Conservation (phyloP, 2,113 vertebrate species). For the Loxodonta africana region DNA sequence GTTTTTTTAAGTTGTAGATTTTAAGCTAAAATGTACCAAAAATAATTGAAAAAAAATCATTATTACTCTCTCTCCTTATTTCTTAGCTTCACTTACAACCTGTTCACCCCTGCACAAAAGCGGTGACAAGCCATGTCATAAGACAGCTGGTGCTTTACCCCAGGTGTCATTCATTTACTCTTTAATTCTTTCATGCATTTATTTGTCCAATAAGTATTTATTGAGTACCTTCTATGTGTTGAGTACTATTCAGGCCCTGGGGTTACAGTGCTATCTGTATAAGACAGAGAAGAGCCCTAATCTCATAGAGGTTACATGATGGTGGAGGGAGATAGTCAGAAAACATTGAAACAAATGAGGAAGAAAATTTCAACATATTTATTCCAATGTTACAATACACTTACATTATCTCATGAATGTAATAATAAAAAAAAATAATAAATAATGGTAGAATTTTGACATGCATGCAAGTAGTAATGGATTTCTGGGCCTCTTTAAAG, state of each 20-base stretch:
- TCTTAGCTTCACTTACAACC: neutral
- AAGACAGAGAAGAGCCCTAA: neutral
- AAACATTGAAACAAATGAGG: neutral
- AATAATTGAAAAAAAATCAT: neutral
- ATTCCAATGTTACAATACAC: neutral
- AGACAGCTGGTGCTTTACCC: neutral
- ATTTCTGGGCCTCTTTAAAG: neutral
- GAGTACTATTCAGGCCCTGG: neutral
- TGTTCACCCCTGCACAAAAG: neutral
- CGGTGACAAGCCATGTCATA: too few relatives aligned
- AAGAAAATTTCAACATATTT: neutral
- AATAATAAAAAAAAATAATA: constrained; percentile 9
- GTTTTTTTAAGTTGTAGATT: too few relatives aligned
- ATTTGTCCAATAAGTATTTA: too few relatives aligned
- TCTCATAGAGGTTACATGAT: neutral
- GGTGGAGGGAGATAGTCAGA: neutral
- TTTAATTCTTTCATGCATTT: neutral
- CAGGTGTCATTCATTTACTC: neutral
- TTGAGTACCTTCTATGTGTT: too few relatives aligned
- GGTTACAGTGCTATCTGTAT: neutral
- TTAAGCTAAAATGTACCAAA: neutral
- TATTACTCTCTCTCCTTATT: neutral
- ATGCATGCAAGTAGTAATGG: neutral
- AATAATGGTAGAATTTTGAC: neutral
- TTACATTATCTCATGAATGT: neutral